Percentiles rank a stretch among this genome's conserved stretches.
Conservation (phyloP, 2,797 vertebrate genomes). For the Phyllotis vaccarum region DNA sequence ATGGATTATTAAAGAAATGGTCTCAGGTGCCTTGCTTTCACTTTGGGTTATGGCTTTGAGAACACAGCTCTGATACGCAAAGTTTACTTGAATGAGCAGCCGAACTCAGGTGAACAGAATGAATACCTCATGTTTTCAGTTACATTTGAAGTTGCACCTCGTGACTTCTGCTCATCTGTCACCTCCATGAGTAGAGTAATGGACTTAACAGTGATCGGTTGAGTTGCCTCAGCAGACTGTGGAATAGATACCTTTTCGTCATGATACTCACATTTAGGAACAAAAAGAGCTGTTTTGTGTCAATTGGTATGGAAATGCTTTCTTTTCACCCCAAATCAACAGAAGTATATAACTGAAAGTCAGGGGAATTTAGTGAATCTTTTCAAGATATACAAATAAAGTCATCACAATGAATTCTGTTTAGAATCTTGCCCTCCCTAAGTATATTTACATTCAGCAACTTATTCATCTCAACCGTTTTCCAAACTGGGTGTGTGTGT, state of each 20-base stretch:
- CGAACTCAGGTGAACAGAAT: accelerated
- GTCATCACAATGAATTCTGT: neutral
- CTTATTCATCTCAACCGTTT: neutral
- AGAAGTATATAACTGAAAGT: neutral
- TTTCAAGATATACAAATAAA: neutral
- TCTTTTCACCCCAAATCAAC: neutral
- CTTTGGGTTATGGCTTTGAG: neutral
- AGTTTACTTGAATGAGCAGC: neutral
- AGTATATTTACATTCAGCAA: neutral
- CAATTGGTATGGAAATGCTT: neutral
- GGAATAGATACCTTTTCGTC: neutral
- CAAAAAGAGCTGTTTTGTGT: neutral
- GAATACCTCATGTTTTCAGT: neutral
- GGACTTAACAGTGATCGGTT: neutral
- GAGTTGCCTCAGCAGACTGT: neutral
- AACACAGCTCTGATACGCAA: neutral
- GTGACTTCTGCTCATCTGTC: neutral
- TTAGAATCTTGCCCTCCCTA: neutral
- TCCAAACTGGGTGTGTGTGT: neutral
- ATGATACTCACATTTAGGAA: neutral
- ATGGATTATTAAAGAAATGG: neutral
- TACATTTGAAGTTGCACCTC: neutral
- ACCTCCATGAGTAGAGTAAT: neutral
- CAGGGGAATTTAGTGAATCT: neutral
- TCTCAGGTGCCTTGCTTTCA: neutral